Base-by-base conservation (phyloP, 2,888 invertebrate species). In the Eupithecia dodoneata region DNA sequence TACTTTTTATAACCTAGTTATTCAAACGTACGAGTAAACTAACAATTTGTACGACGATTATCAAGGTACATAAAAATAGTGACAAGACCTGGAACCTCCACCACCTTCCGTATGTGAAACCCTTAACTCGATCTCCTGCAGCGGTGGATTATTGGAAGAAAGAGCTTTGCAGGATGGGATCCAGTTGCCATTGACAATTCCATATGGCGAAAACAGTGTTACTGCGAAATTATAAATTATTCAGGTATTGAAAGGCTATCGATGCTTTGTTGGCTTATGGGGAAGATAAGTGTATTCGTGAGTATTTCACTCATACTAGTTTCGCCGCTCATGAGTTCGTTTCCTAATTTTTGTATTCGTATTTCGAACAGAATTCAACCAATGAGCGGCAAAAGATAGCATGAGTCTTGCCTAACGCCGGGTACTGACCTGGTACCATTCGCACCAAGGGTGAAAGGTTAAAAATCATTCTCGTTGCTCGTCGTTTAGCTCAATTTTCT, bases 71-170 rank as follows among this genome's bases (percentile, higher is more conserved):
- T 13, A 45, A 69, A 45, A 45, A 45, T 18, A 7, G 13, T 18
- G 18, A 45, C 4, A 67, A 5, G 3, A 66, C 1, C 9, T 15
- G 3, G 42, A n/a, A 67, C 45, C 45, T 2, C 6, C 10, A 15
- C 44, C 44, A n/a, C 42, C 9, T 45, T 45, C 44, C 70, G 70
- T 70, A 47, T 47, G 70, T 5, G n/a, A 47, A n/a, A 15, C 42
- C 66, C 15, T 66, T 85, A 85, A 85, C 85, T 85, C 87, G 88
- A 90, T 88, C 89, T 88, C 88, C 83, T 79, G 82, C 83, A 79
- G 88, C 83, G 89, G 82, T 79, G 91, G 92, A 92, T 93, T 93
- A 93, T 89, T 87, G 90, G 88, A 85, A 88, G 87, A 88, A 87
- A 88, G 88, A 84, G 81, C 83, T 84, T 86, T 84, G 52, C 81